A percentile compares a stretch with the other conserved stretches of the same genome.
These are phyloP conservation scores for Tamias sibiricus DNA, from an alignment of 2,113 vertebrate genomes.

Conservation along the genomic window DNA sequence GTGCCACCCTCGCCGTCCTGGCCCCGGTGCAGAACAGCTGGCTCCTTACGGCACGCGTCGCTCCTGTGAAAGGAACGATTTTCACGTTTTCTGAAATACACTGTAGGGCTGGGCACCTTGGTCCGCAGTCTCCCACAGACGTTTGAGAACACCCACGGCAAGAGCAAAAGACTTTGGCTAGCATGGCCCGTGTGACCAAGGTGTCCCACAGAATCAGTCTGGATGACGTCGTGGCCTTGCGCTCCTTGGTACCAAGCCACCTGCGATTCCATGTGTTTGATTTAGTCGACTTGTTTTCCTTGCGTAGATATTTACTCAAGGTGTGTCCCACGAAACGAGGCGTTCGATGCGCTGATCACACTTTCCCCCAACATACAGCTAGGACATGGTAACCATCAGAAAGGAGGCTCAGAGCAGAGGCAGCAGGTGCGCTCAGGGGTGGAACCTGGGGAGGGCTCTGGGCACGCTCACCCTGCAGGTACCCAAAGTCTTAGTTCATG, in stretches of 20 bases:
- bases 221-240: fast-evolving
- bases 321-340: background rate
- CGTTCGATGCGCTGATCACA: background rate
- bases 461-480: background rate
- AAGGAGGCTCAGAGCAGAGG: background rate
- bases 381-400: background rate
- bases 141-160: background rate
- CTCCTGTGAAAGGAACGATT: too few species aligned
- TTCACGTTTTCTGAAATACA: background rate
- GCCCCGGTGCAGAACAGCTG: too few species aligned
- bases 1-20: too few species aligned
- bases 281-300: background rate
- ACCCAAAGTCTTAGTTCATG: background rate
- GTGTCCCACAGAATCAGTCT: too few species aligned
- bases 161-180: background rate
- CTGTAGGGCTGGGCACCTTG: background rate
- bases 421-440: fast-evolving
- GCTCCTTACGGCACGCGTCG: too few species aligned
- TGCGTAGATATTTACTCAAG: background rate
- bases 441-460: background rate
- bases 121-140: background rate
- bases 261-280: background rate
- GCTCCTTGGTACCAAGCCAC: fast-evolving
- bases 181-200: too few species aligned
- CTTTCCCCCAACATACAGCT: background rate